Percentiles rank a stretch among this genome's conserved stretches.
phyloP scores from a whole-genome alignment of 2,888 invertebrate species.

The Agrilus biguttatus region DNA sequence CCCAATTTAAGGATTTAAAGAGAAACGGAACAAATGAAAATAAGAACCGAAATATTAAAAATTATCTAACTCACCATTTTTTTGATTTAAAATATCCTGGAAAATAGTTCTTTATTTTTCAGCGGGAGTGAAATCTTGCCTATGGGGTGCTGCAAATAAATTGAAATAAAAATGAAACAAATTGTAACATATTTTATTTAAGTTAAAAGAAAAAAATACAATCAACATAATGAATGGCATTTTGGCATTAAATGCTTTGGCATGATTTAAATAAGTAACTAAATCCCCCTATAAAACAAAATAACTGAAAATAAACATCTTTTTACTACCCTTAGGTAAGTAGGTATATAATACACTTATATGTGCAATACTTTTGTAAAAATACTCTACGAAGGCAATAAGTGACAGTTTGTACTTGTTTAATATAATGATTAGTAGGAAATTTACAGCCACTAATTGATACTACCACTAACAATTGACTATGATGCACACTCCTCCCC shows the following conservation, averaged over 20 bases:
- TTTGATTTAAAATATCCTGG: too few species aligned
- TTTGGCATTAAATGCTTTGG: constrained; percentile 36
- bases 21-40: too few species aligned
- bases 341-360: background rate
- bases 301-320: constrained; percentile 16
- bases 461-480: background rate
- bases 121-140: too few species aligned
- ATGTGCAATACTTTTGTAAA: constrained; percentile 26
- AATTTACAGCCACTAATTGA: background rate
- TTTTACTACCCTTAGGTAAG: constrained; percentile 9
- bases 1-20: too few species aligned
- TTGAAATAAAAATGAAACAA: too few species aligned
- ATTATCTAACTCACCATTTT: too few species aligned
- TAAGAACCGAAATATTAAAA: too few species aligned
- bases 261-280: constrained; percentile 29
- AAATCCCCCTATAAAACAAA: constrained; percentile 13
- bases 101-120: too few species aligned
- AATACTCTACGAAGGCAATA: constrained; percentile 24
- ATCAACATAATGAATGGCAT: constrained; percentile 28
- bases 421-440: background rate
- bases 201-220: constrained; percentile 20
- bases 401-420: constrained; percentile 3
- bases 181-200: too few species aligned
- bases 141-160: too few species aligned
- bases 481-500: background rate